Conservation (phyloP, 2,113 vertebrate genomes). For the Polyodon spathula region DNA sequence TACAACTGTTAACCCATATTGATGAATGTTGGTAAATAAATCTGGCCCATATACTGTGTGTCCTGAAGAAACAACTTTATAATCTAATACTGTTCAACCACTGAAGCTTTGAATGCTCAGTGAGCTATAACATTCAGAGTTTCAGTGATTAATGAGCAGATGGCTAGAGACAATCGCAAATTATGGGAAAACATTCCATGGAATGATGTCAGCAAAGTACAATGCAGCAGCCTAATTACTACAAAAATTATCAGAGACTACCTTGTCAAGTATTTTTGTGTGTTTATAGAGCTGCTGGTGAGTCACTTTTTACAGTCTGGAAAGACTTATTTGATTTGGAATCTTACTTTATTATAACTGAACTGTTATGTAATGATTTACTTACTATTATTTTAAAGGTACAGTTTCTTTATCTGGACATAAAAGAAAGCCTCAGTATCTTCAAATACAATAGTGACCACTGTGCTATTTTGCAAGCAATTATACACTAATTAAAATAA, state of each 20-base stretch:
- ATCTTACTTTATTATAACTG: constrained; percentile 65
- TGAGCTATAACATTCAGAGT: constrained; percentile 49
- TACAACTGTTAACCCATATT: too few species aligned
- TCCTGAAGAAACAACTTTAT: too few species aligned
- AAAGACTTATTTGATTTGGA: constrained; percentile 74
- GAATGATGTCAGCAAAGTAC: constrained; percentile 76
- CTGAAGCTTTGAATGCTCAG: constrained; percentile 22
- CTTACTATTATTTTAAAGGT: constrained; percentile 22
- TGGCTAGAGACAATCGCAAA: constrained; percentile 61
- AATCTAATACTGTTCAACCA: constrained; percentile 16
- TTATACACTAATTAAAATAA: too few species aligned
- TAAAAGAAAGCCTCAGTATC: neutral
- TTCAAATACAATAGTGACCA: too few species aligned
- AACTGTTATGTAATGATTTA: constrained; percentile 73
- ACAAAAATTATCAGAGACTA: constrained; percentile 74
- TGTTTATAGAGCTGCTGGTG: constrained; percentile 75
- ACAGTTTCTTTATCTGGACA: neutral
- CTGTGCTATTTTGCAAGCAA: too few species aligned
- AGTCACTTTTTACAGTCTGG: constrained; percentile 69
- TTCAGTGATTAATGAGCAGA: constrained; percentile 74
- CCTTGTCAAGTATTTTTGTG: constrained; percentile 74
- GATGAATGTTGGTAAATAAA: too few species aligned
- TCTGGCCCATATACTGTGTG: too few species aligned
- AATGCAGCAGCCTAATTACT: constrained; percentile 79
- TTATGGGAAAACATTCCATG: constrained; percentile 67